Evolutionary conservation across 1,140 invertebrate genomes (phyloP), one percentile per base, ranked within the genome.

Genomic region (Aricia agestis): DNA sequence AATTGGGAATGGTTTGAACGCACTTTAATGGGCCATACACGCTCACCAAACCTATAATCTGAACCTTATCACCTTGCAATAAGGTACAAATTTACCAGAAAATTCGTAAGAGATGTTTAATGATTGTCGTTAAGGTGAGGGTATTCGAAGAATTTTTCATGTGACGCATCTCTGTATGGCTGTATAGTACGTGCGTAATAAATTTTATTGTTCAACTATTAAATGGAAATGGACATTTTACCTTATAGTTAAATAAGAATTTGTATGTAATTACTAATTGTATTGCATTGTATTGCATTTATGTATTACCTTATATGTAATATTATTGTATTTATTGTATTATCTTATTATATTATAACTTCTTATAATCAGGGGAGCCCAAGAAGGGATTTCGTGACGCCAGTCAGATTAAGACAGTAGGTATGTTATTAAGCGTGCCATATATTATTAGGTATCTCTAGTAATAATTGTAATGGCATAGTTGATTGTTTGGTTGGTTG

Each of bases 1-100:
- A 85, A 85, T 85, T 85, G 83, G 74, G 76, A 80, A 82, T 76
- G 80, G 78, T 80, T 77, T 72, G 67, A 78, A 74, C 76, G 59
- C 71, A 42, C 66, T 69, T 81, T 83, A 82, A 83, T 78, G 76
- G 83, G 70, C 71, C 69, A 80, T 81, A 80, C 77, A 76, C 76
- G 75, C 0, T 52, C 9, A 71, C 73, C 70, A 74, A 76, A 69
- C 65, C 67, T 7, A 4, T 9, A 31, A 13, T 41, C 2, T 32
- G 1, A 18, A 52, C 32, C 45, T 67, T 67, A 19, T 41, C n/a
- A 41, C 32, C 25, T 7, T 11, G 11, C 6, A 32, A 11, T 42
- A 42, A 67, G 42, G 18, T 67, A 15, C 6, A 67, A 67, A 67
- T 13, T 52, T 6, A 15, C 11, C 13, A 10, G 45, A 15, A 52